Percentiles rank a stretch among this genome's conserved stretches.
Evolutionary conservation across 2,797 vertebrate species (phyloP).

Genomic region (Sebastes nivosus): DNA sequence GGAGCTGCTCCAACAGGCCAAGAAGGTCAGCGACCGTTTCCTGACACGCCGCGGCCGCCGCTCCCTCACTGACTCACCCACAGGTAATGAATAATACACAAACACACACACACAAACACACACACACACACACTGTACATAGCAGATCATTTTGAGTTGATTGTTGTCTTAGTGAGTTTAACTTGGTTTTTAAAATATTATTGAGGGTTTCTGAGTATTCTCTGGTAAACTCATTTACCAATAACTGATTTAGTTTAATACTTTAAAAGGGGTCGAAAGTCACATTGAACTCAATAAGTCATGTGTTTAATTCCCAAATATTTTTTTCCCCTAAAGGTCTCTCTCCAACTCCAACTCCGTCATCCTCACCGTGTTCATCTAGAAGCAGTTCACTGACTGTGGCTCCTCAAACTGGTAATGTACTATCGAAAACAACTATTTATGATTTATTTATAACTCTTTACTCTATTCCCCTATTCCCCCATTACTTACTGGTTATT

Average conservation of each 20-base stretch:
- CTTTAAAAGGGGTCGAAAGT: not conserved
- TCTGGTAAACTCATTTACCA: not conserved
- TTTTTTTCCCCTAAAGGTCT: slow-evolving; percentile 67
- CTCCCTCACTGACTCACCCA: slow-evolving; percentile 89
- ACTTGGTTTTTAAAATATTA: not conserved
- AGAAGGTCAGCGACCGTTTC: slow-evolving; percentile 94
- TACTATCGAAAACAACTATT: not conserved
- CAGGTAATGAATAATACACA: slow-evolving; percentile 75
- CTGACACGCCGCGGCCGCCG: slow-evolving; percentile 91
- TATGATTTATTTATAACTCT: not conserved
- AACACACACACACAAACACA: not conserved
- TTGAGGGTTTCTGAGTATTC: not conserved
- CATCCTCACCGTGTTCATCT: slow-evolving; percentile 83
- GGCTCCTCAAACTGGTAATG: slow-evolving; percentile 80
- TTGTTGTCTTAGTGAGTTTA: not conserved
- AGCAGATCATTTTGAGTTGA: not conserved
- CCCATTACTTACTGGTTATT: not conserved
- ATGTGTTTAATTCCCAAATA: not conserved
- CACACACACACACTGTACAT: not conserved
- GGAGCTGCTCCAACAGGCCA: slow-evolving; percentile 95
- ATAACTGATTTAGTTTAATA: not conserved
- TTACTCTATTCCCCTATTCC: not conserved
- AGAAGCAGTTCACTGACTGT: slow-evolving; percentile 83
- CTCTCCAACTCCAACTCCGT: slow-evolving; percentile 84
- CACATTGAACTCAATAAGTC: not conserved